Evolutionary conservation across 2,113 vertebrate genomes (phyloP).

Genomic region (Mustelus asterias): DNA sequence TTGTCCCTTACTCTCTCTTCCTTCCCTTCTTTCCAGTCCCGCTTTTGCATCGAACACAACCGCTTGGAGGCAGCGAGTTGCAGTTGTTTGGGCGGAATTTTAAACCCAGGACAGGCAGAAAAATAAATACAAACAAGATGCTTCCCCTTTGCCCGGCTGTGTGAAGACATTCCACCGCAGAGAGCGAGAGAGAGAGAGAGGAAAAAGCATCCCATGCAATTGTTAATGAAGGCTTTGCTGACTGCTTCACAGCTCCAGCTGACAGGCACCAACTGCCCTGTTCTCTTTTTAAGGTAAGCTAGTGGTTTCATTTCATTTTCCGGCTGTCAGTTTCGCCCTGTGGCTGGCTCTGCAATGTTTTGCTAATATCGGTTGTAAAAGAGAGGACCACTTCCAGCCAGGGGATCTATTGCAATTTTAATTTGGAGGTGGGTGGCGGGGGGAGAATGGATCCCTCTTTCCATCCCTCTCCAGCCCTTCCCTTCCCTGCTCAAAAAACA

Average conservation of each 20-base stretch:
- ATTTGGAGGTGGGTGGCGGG: too few relatives aligned
- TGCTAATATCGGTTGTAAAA: neutral
- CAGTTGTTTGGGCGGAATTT: neutral
- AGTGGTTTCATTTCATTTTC: neutral
- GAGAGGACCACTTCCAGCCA: too few relatives aligned
- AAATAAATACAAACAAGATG: neutral
- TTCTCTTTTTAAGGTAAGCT: neutral
- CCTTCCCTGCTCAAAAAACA: neutral
- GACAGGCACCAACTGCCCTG: neutral
- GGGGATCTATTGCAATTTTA: too few relatives aligned
- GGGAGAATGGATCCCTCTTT: too few relatives aligned
- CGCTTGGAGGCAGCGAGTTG: neutral
- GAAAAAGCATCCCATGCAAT: neutral
- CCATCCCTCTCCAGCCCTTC: neutral
- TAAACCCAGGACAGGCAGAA: too few relatives aligned
- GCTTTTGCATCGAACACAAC: neutral
- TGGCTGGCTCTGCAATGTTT: neutral
- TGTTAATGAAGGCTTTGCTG: neutral
- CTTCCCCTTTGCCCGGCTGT: neutral
- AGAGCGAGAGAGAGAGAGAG: neutral
- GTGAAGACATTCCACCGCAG: neutral
- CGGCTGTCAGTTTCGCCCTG: neutral
- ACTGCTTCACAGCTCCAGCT: neutral
- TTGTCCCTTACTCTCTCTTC: neutral
- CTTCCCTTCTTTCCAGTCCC: neutral